Percentiles rank a stretch among this genome's conserved stretches.
phyloP scores from a whole-genome alignment of 2,113 vertebrate species.

The Sorex araneus region DNA sequence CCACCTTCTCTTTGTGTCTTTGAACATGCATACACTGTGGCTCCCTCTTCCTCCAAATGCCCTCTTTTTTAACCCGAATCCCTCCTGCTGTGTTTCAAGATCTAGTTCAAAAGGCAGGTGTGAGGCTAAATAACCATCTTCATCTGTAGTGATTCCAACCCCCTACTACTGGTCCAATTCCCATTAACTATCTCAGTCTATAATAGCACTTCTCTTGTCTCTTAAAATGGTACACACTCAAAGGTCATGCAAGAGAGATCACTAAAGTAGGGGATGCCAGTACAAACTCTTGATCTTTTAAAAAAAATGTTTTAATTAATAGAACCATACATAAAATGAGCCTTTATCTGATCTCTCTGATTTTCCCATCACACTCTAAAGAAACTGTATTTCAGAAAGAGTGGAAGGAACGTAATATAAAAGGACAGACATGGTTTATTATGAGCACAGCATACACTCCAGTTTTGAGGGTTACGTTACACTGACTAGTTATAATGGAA shows the following conservation, averaged over 20 bases:
- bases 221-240: background rate
- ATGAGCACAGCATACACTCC: background rate
- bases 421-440: background rate
- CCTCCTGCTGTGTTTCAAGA: slow-evolving; percentile 2
- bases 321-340: slow-evolving; percentile 19
- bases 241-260: background rate
- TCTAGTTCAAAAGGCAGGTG: background rate
- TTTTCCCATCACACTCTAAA: background rate
- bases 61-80: background rate
- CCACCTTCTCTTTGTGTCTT: background rate
- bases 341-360: background rate
- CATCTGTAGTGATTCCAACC: background rate
- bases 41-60: background rate
- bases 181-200: background rate
- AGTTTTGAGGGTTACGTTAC: background rate
- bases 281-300: too few relatives aligned
- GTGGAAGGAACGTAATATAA: background rate
- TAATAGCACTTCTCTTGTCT: background rate
- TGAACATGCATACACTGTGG: background rate
- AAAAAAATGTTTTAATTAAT: background rate
- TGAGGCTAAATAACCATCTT: background rate
- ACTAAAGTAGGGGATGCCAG: background rate
- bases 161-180: background rate
- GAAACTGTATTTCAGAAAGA: slow-evolving; percentile 17
- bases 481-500: background rate